phyloP scores from a whole-genome alignment of 2,797 vertebrate species.

The Morelia viridis region DNA sequence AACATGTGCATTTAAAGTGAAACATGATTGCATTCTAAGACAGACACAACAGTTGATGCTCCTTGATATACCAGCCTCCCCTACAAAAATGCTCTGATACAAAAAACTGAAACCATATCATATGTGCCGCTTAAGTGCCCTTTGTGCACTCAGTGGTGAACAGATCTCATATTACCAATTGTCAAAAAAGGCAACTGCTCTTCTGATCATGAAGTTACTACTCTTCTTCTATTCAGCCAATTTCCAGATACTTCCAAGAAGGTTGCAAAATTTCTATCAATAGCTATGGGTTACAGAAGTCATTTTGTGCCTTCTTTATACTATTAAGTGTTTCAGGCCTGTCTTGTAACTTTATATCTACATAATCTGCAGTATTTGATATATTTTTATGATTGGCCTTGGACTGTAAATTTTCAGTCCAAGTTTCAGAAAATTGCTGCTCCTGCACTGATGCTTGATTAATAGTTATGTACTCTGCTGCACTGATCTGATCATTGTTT shows the following conservation, averaged over 20 bases:
- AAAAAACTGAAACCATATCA: not conserved
- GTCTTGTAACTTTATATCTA: not conserved
- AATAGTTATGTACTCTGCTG: constrained; percentile 15
- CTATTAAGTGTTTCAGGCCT: not conserved
- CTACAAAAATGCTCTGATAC: not conserved
- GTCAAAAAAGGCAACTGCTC: not conserved
- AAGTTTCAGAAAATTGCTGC: not conserved
- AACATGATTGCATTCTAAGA: constrained; percentile 40
- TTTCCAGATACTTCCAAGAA: not conserved
- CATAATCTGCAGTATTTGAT: not conserved
- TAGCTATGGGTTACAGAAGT: not conserved
- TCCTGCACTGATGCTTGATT: not conserved
- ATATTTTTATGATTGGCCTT: not conserved
- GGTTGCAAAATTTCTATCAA: not conserved
- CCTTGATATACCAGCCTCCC: constrained; percentile 9
- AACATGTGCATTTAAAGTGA: constrained; percentile 26
- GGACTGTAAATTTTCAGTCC: too few species aligned
- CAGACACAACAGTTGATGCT: constrained; percentile 29
- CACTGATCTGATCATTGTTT: not conserved
- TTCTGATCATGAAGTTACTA: not conserved
- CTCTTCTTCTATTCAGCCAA: not conserved
- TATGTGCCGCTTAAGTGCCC: not conserved
- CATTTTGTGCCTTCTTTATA: not conserved
- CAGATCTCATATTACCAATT: not conserved
- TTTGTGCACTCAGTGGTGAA: too few species aligned